Evolutionary conservation across 2,113 vertebrate genomes (phyloP).

Genomic region (Myanophis thanlyinensis): DNA sequence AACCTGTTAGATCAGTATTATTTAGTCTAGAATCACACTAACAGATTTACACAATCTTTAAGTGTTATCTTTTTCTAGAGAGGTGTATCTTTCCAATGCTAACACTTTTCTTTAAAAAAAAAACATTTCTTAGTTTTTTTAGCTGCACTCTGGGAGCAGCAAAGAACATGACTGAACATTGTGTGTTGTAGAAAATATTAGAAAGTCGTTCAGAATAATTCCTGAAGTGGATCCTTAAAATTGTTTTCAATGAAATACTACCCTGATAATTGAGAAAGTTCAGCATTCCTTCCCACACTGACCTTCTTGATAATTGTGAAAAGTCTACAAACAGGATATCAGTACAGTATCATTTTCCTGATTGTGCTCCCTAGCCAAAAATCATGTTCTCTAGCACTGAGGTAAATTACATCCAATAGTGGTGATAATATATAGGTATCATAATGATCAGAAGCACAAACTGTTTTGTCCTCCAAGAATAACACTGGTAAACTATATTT

Average conservation of each 20-base stretch:
- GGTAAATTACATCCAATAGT: not conserved
- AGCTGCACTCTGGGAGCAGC: not conserved
- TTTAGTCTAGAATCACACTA: not conserved
- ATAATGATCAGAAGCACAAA: not conserved
- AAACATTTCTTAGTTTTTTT: not conserved
- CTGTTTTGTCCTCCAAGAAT: not conserved
- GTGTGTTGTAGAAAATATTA: not conserved
- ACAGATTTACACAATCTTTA: not conserved
- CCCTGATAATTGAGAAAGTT: not conserved
- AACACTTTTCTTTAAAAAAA: not conserved
- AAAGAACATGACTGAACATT: not conserved
- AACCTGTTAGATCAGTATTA: not conserved
- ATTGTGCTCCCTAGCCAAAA: not conserved
- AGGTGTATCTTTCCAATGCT: not conserved
- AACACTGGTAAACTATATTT: not conserved
- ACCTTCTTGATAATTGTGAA: not conserved
- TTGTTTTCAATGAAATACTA: not conserved
- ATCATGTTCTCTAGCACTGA: not conserved
- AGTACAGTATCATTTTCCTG: not conserved
- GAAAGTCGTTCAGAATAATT: not conserved
- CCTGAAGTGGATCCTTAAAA: not conserved
- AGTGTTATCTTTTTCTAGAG: not conserved
- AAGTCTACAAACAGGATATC: not conserved
- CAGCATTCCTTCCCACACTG: not conserved
- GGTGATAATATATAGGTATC: not conserved